These are phyloP conservation scores for Aphis craccivora DNA, from an alignment of 1,140 invertebrate genomes.

Conservation along the genomic window DNA sequence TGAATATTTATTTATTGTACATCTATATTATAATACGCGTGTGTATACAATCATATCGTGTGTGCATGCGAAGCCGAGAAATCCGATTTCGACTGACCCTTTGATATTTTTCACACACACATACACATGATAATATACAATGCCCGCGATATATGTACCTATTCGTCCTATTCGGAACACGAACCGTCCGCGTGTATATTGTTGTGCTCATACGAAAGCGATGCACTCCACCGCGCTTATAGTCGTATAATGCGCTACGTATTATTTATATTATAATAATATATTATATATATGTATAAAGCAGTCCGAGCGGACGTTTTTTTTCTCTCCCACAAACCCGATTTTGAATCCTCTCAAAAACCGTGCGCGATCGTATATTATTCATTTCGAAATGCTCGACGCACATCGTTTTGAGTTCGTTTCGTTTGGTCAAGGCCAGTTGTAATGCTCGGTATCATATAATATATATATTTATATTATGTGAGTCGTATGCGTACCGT, in stretches of 20 bases:
- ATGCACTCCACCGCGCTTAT: neutral
- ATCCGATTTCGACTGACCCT: constrained; percentile 6
- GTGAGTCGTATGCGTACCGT: neutral
- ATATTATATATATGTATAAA: neutral
- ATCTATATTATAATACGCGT: neutral
- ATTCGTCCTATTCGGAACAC: neutral
- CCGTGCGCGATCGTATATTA: neutral
- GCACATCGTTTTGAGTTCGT: neutral
- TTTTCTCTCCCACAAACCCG: neutral
- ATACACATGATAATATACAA: neutral
- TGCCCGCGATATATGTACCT: neutral
- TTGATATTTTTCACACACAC: neutral
- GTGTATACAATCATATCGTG: neutral
- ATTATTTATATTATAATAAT: neutral
- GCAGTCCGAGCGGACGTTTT: neutral
- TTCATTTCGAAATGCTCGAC: neutral
- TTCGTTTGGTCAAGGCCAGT: neutral
- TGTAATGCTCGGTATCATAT: neutral
- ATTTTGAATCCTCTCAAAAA: neutral
- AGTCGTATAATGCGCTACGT: neutral
- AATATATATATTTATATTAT: too few relatives aligned
- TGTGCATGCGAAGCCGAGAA: neutral
- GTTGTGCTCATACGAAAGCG: neutral
- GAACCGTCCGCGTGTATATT: neutral
- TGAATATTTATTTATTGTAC: neutral